These are phyloP conservation scores for Zosterops pallidus DNA, from an alignment of 2,113 vertebrate species.

Conservation along the genomic window DNA sequence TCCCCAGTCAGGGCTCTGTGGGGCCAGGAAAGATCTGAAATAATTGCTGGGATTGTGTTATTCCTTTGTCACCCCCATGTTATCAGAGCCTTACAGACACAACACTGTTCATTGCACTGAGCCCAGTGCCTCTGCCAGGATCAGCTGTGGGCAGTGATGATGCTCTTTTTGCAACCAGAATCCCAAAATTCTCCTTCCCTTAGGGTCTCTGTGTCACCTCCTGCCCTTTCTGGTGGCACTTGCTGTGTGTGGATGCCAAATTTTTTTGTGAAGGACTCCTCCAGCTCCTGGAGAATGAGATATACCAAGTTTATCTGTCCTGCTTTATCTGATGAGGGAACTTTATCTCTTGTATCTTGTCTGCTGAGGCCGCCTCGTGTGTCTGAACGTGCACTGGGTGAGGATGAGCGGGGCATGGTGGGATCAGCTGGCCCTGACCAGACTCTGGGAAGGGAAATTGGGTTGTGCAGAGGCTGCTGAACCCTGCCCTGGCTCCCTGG, in stretches of 20 bases:
- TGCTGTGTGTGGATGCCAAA: accelerated
- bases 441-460: background rate
- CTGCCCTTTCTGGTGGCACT: background rate
- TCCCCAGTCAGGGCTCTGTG: background rate
- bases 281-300: background rate
- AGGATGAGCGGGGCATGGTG: background rate
- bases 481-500: accelerated
- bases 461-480: background rate
- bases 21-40: background rate
- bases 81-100: background rate
- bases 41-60: background rate
- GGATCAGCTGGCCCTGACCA: background rate
- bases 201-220: background rate
- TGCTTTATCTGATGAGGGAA: background rate
- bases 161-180: background rate
- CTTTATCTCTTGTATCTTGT: background rate
- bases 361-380: background rate
- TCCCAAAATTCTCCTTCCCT: background rate
- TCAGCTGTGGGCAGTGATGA: accelerated
- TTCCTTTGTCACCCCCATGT: background rate
- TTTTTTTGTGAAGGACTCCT: background rate
- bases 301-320: background rate
- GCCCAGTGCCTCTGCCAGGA: background rate
- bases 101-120: background rate
- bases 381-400: background rate